Conservation (phyloP, 2,888 invertebrate genomes). For the Ectemnius cavifrons region DNA sequence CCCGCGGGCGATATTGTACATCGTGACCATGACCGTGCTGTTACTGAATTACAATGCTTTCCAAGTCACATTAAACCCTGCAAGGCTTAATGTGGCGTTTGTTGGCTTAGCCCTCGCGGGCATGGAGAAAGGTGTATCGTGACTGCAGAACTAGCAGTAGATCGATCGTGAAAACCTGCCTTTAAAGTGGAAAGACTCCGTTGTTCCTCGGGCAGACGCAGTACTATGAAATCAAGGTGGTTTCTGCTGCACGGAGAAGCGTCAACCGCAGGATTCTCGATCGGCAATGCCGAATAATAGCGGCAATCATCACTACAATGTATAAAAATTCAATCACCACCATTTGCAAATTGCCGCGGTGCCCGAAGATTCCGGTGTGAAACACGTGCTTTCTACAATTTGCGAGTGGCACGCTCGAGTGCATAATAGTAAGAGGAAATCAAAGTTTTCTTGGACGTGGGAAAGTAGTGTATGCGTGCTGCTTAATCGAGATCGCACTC, state of each 20-base stretch:
- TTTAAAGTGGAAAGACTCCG: constrained; percentile 36
- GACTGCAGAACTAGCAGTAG: constrained; percentile 35
- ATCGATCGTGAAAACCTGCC: constrained; percentile 50
- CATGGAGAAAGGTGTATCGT: constrained; percentile 39
- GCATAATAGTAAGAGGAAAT: constrained; percentile 9
- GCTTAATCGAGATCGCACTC: constrained; percentile 20
- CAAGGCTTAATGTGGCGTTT: constrained; percentile 37
- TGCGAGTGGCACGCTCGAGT: no score
- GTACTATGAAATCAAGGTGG: no score
- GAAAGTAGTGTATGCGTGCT: constrained; percentile 16
- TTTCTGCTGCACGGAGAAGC: no score
- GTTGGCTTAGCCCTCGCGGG: constrained; percentile 28
- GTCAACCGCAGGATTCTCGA: no score
- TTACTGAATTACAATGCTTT: constrained; percentile 54
- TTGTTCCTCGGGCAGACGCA: constrained; percentile 1
- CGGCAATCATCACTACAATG: no score
- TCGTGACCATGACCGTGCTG: constrained; percentile 24
- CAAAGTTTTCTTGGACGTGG: constrained; percentile 17
- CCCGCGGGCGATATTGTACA: no score
- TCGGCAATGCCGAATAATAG: no score
- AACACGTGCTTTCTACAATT: neutral
- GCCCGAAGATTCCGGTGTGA: neutral
- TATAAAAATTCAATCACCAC: no score
- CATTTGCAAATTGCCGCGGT: no score
- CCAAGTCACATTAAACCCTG: constrained; percentile 49